Evolutionary conservation across 2,888 invertebrate genomes (phyloP), one percentile per base, ranked within the genome.

Genomic region (Agonopterix subpropinquella): DNA sequence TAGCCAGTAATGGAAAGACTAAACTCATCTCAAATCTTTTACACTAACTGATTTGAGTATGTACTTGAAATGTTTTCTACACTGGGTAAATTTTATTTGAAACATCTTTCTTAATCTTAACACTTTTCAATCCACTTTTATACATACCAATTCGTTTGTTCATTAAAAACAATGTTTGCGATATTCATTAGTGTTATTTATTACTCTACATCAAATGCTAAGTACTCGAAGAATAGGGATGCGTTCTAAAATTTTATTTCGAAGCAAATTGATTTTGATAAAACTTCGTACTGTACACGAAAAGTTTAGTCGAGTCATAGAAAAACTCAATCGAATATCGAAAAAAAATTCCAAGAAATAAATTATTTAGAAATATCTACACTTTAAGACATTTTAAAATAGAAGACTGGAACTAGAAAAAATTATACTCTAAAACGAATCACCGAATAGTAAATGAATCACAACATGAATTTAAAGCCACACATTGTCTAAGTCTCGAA

Each of bases 1-100:
- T 78, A 83, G 80, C 80, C 80, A 11, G 64, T 64, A 70, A 64
- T 70, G 62, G 58, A 65, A 65, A 65, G 59, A 69, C 65, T 66
- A 61, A 54, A 59, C 57, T 60, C 53, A 63, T 58, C 64, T 59
- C 54, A 57, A 61, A 61, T 56, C 60, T 54, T 57, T 58, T 60
- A 51, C 53, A 52, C 53, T 61, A 60, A 61, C 59, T 60, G 61
- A 56, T 61, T 67, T 49, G 55, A 61, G 53, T 59, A 62, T 64
- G 65, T 64, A 67, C 63, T 65, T 60, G 35, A 56, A 45, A 49
- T 49, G 55, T 49, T 58, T 57, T 59, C 65, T 70, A 67, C 61
- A 62, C 60, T 57, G 55, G 54, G 51, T 61, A 64, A 56, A 11
- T 51, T 52, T 57, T 55, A 41, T 10, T 45, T 8, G 28, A 42